A percentile compares a stretch with the other conserved stretches of the same genome.
These are phyloP conservation scores for Ceratosolen fusciceps DNA, from an alignment of 1,140 invertebrate species.

Conservation along the genomic window DNA sequence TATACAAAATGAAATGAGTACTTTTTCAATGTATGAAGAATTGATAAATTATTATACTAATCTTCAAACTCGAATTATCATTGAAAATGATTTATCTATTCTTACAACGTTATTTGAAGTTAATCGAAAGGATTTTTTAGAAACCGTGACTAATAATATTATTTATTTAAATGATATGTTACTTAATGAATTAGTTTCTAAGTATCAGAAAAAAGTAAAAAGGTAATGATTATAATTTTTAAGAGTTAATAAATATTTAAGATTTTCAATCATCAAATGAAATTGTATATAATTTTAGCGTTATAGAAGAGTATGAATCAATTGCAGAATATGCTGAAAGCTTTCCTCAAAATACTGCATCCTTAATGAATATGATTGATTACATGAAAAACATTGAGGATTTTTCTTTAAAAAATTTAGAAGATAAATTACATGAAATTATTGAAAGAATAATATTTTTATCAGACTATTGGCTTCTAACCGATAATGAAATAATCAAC, in stretches of 20 bases:
- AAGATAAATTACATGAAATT: slow-evolving; percentile 80
- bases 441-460: slow-evolving; percentile 80
- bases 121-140: slow-evolving; percentile 83
- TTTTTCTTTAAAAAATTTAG: slow-evolving; percentile 80
- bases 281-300: slow-evolving; percentile 68
- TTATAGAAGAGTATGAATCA: slow-evolving; percentile 85
- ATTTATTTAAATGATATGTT: slow-evolving; percentile 79
- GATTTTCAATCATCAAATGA: neutral
- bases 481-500: slow-evolving; percentile 84
- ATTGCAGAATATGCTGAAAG: slow-evolving; percentile 85
- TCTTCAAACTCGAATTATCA: slow-evolving; percentile 77
- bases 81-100: slow-evolving; percentile 77
- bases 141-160: slow-evolving; percentile 78
- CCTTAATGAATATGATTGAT: slow-evolving; percentile 86
- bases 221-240: slow-evolving; percentile 69
- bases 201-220: slow-evolving; percentile 83
- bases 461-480: slow-evolving; percentile 83
- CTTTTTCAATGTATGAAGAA: slow-evolving; percentile 78
- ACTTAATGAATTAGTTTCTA: slow-evolving; percentile 79
- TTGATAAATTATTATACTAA: slow-evolving; percentile 78
- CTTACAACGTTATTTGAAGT: slow-evolving; percentile 91
- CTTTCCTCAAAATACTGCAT: slow-evolving; percentile 84
- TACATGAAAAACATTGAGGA: slow-evolving; percentile 84
- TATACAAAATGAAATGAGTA: slow-evolving; percentile 75
- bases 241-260: neutral